Evolutionary conservation across 2,888 invertebrate genomes (phyloP).

Genomic region (Epirrhoe alternata): DNA sequence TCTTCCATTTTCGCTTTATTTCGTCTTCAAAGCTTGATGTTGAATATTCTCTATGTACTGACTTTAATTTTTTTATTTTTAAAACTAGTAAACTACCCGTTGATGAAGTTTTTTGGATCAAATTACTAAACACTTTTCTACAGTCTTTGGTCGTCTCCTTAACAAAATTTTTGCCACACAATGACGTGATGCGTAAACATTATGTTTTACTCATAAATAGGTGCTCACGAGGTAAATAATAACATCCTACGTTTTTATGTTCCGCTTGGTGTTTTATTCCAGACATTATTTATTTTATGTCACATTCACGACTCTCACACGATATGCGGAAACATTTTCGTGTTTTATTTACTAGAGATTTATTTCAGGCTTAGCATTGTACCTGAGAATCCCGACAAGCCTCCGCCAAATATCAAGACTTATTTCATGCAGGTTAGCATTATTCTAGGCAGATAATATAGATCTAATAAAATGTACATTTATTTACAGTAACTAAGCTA

Average conservation of each 20-base stretch:
- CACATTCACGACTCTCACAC: neutral
- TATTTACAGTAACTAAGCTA: too few species aligned
- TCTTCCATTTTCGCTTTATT: too few species aligned
- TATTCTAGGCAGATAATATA: too few species aligned
- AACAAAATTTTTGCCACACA: neutral
- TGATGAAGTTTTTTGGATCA: too few species aligned
- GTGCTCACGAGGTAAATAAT: neutral
- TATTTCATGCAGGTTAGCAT: slow-evolving; percentile 75
- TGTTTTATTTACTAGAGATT: neutral
- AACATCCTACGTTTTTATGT: neutral
- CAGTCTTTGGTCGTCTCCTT: neutral
- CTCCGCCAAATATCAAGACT: slow-evolving; percentile 56
- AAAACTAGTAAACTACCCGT: too few species aligned
- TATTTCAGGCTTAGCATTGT: slow-evolving; percentile 61
- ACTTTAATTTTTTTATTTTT: too few species aligned
- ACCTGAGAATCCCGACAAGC: slow-evolving; percentile 37
- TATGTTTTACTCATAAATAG: neutral
- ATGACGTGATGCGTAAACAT: neutral
- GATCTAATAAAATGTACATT: too few species aligned
- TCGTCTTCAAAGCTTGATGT: too few species aligned
- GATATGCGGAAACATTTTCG: neutral
- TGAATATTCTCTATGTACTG: too few species aligned
- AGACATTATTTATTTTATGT: neutral
- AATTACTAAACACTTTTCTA: too few species aligned
- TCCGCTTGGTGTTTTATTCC: neutral